Evolutionary conservation across 2,888 invertebrate genomes (phyloP), one percentile per base, ranked within the genome.

Genomic region (Diaphora mendica): DNA sequence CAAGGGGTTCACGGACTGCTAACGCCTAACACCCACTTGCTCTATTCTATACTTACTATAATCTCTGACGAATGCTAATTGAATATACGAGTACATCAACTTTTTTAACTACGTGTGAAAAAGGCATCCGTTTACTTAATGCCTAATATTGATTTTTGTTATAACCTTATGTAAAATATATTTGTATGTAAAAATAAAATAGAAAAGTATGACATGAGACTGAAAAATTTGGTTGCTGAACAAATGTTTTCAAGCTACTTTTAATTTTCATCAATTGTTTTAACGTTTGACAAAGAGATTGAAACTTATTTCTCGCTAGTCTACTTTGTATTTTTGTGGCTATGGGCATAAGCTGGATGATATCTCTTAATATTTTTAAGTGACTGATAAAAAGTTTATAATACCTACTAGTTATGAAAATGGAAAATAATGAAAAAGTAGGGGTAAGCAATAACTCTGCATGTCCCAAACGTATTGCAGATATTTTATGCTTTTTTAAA

Each of bases 401-500:
- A 48, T n/a, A 48, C n/a, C n/a, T n/a, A n/a, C 8, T 70, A 70
- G 35, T 72, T 64, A 17, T 69, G 8, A 73, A 70, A 73, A 33
- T 70, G 48, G 70, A n/a, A 59, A 62, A 44, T 70, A 70, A 69
- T 73, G 33, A 35, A 55, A 13, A 65, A 48, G 4, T 64, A 64
- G 17, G 83, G 84, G 78, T 79, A 83, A 81, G 83, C 80, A 79
- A 79, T 85, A 78, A 83, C 79, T 84, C 79, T 72, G 73, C 66
- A 66, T 80, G 83, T 81, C 83, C 85, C 81, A 75, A 79, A 79
- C 68, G 85, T 86, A 88, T 85, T 85, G 85, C 85, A 85, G 81
- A 85, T 85, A 86, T 87, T 86, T 85, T 83, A 85, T 86, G 85
- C 84, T 83, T 78, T 85, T 88, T 88, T 88, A 87, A 85, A 87